Evolutionary conservation across 2,888 invertebrate genomes (phyloP).

Genomic region (Petrophora chlorosata): DNA sequence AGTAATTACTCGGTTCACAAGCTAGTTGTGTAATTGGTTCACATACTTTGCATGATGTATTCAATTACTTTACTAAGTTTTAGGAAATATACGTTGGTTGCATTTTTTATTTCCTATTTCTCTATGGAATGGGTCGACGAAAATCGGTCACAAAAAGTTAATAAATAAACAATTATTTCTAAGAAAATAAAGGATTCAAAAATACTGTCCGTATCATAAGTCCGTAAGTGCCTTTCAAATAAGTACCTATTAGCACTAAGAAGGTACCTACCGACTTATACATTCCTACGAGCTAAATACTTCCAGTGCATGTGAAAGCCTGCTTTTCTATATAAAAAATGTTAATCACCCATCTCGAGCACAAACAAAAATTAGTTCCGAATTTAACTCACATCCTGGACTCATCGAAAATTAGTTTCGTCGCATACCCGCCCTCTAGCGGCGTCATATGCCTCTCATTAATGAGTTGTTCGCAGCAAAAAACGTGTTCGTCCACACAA

Average conservation of each 20-base stretch:
- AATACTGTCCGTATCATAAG: too few relatives aligned
- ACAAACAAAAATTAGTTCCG: slow-evolving; percentile 75
- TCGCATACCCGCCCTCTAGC: slow-evolving; percentile 54
- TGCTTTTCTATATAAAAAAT: slow-evolving; percentile 19
- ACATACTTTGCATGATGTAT: too few relatives aligned
- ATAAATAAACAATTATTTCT: too few relatives aligned
- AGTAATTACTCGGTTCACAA: slow-evolving; percentile 52
- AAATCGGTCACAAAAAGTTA: too few relatives aligned
- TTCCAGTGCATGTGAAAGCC: slow-evolving; percentile 5
- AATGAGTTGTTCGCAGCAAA: slow-evolving; percentile 78
- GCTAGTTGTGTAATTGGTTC: slow-evolving; percentile 57
- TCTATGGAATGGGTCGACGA: too few relatives aligned
- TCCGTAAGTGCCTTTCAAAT: too few relatives aligned
- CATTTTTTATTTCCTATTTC: too few relatives aligned
- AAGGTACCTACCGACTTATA: too few relatives aligned
- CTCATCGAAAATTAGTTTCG: slow-evolving; percentile 69
- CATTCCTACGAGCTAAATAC: background rate
- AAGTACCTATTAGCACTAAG: too few relatives aligned
- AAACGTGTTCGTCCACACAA: slow-evolving; percentile 77
- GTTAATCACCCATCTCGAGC: slow-evolving; percentile 33
- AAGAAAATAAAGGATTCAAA: too few relatives aligned
- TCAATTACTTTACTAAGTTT: too few relatives aligned
- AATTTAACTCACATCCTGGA: slow-evolving; percentile 60
- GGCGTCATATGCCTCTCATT: slow-evolving; percentile 72
- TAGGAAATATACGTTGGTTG: too few relatives aligned